Base-by-base conservation (phyloP, 2,888 invertebrate species). In the Tipula confusa region DNA sequence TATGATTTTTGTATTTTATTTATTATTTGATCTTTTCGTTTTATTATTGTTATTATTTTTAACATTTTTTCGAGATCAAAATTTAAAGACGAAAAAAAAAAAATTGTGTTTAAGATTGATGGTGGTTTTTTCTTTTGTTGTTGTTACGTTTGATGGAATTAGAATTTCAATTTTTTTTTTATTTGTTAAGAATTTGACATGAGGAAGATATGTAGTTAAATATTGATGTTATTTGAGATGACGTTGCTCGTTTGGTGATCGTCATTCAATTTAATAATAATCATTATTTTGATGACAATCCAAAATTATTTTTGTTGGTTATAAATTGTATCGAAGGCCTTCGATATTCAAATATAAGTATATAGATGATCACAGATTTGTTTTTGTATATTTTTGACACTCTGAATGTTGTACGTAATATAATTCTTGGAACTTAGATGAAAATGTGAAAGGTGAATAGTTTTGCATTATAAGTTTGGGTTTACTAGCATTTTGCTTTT, bases 181-280 rank as follows among this genome's bases (percentile, higher is more conserved):
- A 24, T 64, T 38, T 64, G 64, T 64, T 64, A 9, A 24, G 24
- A 64, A 24, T 64, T 64, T 64, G 64, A 64, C 64, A 64, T 64
- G 64, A 64, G 64, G 64, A 64, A 64, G 64, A 64, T 64, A 64
- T 64, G 64, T 64, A 64, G 64, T 64, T 64, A 64, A 64, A 64
- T 64, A 64, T 64, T 64, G 64, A 64, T 24, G 64, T 64, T 64
- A n/a, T n/a, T 64, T 24, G 24, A 64, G 24, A 64, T 64, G 64
- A 64, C 24, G 64, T 64, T 24, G 64, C 64, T 64, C 24, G 43
- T 43, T 43, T 43, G 43, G 43, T 43, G 64, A 64, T 64, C 64
- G 64, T 64, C 64, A 64, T 64, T 64, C 64, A 64, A 64, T 64
- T 64, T 64, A 64, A 64, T 64, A 64, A 64, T 24, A 64, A 64